Percentiles rank a stretch among this genome's conserved stretches.
These are phyloP conservation scores for Tetrao urogallus DNA, from an alignment of 2,113 vertebrate genomes.

Conservation along the genomic window DNA sequence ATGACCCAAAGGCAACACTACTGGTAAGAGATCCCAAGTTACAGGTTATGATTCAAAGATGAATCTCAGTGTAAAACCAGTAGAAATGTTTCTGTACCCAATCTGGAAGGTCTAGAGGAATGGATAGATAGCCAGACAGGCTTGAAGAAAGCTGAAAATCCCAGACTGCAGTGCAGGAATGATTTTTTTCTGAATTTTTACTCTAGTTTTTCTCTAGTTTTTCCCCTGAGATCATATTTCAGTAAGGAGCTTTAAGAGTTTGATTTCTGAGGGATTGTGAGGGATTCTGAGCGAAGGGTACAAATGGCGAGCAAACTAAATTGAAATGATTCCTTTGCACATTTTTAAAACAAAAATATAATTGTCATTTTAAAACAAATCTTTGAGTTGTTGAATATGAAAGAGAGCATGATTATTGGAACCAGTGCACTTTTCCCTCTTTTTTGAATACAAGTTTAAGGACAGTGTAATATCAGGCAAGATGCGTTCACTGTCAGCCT, in stretches of 20 bases:
- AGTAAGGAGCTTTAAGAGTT: background rate
- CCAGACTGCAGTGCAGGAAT: background rate
- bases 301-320: background rate
- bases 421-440: background rate
- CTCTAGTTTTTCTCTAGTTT: background rate
- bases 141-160: background rate
- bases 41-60: background rate
- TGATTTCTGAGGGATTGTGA: background rate
- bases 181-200: background rate
- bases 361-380: background rate
- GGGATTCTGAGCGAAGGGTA: background rate
- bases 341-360: background rate
- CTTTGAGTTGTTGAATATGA: background rate
- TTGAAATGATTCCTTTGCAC: background rate
- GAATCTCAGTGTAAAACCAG: background rate
- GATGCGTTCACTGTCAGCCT: background rate
- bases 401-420: background rate
- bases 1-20: background rate
- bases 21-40: background rate
- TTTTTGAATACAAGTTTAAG: constrained; percentile 10
- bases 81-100: background rate
- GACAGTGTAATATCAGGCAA: background rate
- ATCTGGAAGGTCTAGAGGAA: background rate
- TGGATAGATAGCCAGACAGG: background rate
- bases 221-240: background rate